These are phyloP conservation scores for Harpalus rubripes DNA, from an alignment of 2,888 invertebrate genomes.

Conservation along the genomic window DNA sequence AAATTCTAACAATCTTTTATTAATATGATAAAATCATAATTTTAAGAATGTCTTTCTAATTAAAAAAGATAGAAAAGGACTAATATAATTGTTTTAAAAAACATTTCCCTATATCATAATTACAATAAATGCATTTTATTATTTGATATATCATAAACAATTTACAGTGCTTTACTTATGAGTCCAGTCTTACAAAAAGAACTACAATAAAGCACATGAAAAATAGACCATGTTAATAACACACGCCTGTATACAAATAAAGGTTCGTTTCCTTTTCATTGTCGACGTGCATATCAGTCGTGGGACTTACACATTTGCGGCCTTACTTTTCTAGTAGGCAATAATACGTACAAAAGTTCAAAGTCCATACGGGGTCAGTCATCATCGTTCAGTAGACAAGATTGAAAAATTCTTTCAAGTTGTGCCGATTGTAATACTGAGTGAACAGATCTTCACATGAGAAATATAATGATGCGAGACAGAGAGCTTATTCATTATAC, in stretches of 20 bases:
- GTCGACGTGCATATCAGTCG: constrained; percentile 48
- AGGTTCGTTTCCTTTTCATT: constrained; percentile 47
- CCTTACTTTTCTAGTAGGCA: constrained; percentile 45
- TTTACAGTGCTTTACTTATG: constrained; percentile 71
- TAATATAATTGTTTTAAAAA: constrained; percentile 54
- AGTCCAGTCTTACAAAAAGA: constrained; percentile 67
- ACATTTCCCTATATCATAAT: constrained; percentile 64
- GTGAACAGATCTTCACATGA: constrained; percentile 61
- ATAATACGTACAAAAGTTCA: constrained; percentile 58
- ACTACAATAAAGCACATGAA: constrained; percentile 67
- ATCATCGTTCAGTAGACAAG: constrained; percentile 50
- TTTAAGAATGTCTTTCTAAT: constrained; percentile 54
- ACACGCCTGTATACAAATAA: constrained; percentile 55
- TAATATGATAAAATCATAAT: constrained; percentile 54
- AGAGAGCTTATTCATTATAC: constrained; percentile 62
- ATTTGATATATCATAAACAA: constrained; percentile 72
- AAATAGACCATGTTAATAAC: constrained; percentile 66
- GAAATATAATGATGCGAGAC: constrained; percentile 57
- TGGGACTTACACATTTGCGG: constrained; percentile 43
- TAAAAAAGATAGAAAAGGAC: constrained; percentile 58
- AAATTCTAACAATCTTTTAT: constrained; percentile 54
- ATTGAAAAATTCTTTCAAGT: constrained; percentile 52
- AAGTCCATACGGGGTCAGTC: constrained; percentile 58
- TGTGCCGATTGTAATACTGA: constrained; percentile 64
- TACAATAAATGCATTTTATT: constrained; percentile 72